Evolutionary conservation across 2,888 invertebrate species (phyloP).

Genomic region (Phyto melanocephala): DNA sequence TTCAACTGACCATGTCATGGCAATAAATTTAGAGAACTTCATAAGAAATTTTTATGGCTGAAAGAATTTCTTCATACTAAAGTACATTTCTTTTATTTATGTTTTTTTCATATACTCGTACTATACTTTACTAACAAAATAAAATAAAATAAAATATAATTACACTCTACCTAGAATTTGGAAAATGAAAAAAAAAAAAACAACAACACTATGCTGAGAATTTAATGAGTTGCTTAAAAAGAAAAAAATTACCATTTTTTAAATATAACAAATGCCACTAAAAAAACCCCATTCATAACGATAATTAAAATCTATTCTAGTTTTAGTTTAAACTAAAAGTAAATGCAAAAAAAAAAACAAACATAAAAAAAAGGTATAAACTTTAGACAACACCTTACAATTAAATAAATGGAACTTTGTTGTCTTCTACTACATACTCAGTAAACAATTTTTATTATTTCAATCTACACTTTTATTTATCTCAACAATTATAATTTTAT

Average conservation of each 20-base stretch:
- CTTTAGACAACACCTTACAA: no score
- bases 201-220: no score
- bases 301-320: constrained; percentile 10
- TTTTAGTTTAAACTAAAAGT: not conserved
- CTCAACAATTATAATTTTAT: constrained; percentile 18
- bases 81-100: not conserved
- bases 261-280: not conserved
- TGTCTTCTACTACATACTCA: not conserved
- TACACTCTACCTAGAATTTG: not conserved
- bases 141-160: not conserved
- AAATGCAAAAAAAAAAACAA: no score
- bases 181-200: no score
- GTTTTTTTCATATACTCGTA: no score
- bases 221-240: not conserved
- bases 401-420: not conserved
- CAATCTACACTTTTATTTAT: constrained; percentile 1
- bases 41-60: constrained; percentile 41
- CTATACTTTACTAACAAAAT: no score
- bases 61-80: constrained; percentile 26
- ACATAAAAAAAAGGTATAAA: not conserved
- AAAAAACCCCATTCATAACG: not conserved
- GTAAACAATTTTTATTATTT: not conserved
- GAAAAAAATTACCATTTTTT: not conserved
- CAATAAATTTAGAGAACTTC: constrained; percentile 31
- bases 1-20: constrained; percentile 38